phyloP scores from a whole-genome alignment of 1,140 invertebrate genomes.

The Ceratoteleas bidentatus region DNA sequence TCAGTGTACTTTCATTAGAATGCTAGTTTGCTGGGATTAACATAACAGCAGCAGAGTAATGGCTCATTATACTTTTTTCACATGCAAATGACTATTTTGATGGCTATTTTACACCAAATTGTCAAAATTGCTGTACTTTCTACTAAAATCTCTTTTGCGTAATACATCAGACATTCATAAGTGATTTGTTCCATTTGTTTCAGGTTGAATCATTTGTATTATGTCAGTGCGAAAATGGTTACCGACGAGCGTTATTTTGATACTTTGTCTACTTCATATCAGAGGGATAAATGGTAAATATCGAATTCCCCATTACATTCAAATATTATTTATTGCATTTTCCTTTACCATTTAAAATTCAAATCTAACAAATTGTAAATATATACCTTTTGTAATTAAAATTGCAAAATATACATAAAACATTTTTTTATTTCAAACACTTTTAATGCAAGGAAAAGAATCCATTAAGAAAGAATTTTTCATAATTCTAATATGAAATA shows the following conservation, averaged over 20 bases:
- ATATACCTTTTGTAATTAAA: too few species aligned
- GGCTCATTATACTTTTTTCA: too few species aligned
- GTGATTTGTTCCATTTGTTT: conserved; percentile 13
- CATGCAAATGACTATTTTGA: too few species aligned
- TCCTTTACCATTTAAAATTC: too few species aligned
- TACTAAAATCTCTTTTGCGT: neutral
- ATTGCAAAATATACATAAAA: too few species aligned
- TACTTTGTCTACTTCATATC: conserved; percentile 21
- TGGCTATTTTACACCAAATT: neutral
- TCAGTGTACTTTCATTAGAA: neutral
- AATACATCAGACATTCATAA: conserved; percentile 2
- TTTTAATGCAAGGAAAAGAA: too few species aligned
- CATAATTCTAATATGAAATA: too few species aligned
- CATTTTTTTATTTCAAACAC: too few species aligned
- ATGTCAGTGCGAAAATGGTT: conserved; percentile 47
- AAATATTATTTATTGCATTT: too few species aligned
- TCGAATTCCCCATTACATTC: neutral
- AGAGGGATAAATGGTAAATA: conserved; percentile 39
- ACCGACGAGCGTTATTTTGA: conserved; percentile 21
- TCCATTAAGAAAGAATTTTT: too few species aligned
- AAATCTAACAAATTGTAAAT: too few species aligned
- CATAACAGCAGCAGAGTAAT: neutral
- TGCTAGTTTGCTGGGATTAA: neutral
- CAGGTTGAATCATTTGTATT: conserved; percentile 37
- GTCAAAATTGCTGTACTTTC: neutral